Evolutionary conservation across 2,888 invertebrate genomes (phyloP), one percentile per base, ranked within the genome.

Genomic region (Dryobota labecula): DNA sequence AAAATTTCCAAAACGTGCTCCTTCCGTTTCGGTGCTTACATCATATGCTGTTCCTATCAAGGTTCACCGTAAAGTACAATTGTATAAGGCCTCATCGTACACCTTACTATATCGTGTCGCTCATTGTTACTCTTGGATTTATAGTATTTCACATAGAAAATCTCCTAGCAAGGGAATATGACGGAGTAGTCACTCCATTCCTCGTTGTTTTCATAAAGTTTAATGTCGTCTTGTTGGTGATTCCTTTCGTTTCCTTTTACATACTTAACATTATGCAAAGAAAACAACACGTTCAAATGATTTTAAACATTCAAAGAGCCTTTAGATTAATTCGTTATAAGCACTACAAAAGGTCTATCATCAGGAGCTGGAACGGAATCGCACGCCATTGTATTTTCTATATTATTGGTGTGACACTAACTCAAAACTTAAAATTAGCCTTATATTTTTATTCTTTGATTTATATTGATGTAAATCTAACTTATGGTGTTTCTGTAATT

Each of bases 271-370:
- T 62, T 18, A 24, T 62, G 18, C 62, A 62, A 6, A 47, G 62
- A 36, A 62, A 62, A 3, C 33, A 62, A 4, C 62, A 62, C 18
- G 47, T 62, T 13, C 47, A 24, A 62, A 62, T 62, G 47, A 62
- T 62, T 36, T 47, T 62, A 47, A 47, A 33, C 18, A 47, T 62
- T 8, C 62, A 62, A 47, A 62, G 33, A 47, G 62, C 24, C 11
- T 62, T 47, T 2, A 47, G 62, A 62, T 47, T 62, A 47, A 47
- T 47, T 15, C 8, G 45, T 20, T 61, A 61, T 45, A 61, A 45
- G 30, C n/a, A 30, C n/a, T 61, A 61, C n/a, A 61, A 61, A 20
- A 61, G 30, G 60, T 30, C 43, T n/a, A 61, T 45, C 5, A 61
- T 30, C n/a, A 61, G 43, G 15, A 61, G 47, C 47, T 62, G 45